A percentile compares a stretch with the other conserved stretches of the same genome.
phyloP scores from a whole-genome alignment of 2,888 invertebrate genomes.

The Nesidiocoris tenuis region DNA sequence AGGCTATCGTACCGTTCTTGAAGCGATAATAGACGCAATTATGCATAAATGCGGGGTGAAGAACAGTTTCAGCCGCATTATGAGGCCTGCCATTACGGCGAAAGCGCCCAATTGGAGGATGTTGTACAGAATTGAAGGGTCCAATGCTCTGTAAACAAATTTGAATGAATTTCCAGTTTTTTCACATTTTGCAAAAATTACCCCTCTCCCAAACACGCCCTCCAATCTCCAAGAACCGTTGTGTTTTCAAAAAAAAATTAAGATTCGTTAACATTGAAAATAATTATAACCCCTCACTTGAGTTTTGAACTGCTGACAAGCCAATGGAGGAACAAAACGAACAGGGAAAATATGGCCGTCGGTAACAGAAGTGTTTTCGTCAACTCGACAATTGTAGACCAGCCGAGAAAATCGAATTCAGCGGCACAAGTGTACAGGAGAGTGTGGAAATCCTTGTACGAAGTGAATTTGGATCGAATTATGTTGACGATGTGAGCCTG shows the following conservation, averaged over 20 bases:
- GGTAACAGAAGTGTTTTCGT: constrained; percentile 63
- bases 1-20: constrained; percentile 61
- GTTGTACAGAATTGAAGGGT: constrained; percentile 67
- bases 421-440: constrained; percentile 74
- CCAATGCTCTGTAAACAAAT: constrained; percentile 53
- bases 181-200: background rate
- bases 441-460: constrained; percentile 72
- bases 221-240: background rate
- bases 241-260: background rate
- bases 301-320: constrained; percentile 34
- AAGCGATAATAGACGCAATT: constrained; percentile 66
- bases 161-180: constrained; percentile 27
- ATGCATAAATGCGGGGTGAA: constrained; percentile 77
- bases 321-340: constrained; percentile 53
- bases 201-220: background rate
- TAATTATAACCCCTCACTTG: constrained; percentile 24
- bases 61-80: constrained; percentile 77
- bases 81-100: constrained; percentile 68
- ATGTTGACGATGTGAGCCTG: constrained; percentile 72
- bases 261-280: background rate
- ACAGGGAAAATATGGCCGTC: constrained; percentile 57
- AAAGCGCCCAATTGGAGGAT: constrained; percentile 70
- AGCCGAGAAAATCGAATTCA: constrained; percentile 72
- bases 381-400: constrained; percentile 59
- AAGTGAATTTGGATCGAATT: constrained; percentile 67